Conservation (phyloP, 2,797 vertebrate species). For the Manis pentadactyla region DNA sequence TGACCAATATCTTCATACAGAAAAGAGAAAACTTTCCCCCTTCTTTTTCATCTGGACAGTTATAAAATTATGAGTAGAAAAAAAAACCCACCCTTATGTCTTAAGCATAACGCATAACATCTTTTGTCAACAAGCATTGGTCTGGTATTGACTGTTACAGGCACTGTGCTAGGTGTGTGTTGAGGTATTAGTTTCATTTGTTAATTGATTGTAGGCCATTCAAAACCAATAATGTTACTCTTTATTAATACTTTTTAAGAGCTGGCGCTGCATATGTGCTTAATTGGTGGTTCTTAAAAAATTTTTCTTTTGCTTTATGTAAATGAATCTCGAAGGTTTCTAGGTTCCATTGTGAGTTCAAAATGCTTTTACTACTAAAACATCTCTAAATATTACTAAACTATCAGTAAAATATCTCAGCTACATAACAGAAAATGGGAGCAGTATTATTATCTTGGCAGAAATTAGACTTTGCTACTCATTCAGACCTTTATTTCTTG, state of each 20-base stretch:
- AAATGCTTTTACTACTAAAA: neutral
- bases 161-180: neutral
- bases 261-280: neutral
- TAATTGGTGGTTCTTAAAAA: neutral
- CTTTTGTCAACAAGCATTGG: neutral
- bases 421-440: neutral
- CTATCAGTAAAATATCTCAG: neutral
- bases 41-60: neutral
- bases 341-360: neutral
- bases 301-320: neutral
- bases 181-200: neutral
- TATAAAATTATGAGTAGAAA: conserved; percentile 1
- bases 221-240: neutral
- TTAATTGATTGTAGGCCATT: neutral
- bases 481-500: neutral
- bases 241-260: conserved; percentile 16
- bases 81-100: neutral
- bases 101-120: neutral
- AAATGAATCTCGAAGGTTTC: neutral
- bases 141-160: neutral
- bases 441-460: neutral
- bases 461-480: neutral
- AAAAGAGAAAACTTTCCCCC: neutral
- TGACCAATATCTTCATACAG: neutral
- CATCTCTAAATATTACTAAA: neutral